Base-by-base conservation (phyloP, 2,113 vertebrate species). In the Albula glossodonta region DNA sequence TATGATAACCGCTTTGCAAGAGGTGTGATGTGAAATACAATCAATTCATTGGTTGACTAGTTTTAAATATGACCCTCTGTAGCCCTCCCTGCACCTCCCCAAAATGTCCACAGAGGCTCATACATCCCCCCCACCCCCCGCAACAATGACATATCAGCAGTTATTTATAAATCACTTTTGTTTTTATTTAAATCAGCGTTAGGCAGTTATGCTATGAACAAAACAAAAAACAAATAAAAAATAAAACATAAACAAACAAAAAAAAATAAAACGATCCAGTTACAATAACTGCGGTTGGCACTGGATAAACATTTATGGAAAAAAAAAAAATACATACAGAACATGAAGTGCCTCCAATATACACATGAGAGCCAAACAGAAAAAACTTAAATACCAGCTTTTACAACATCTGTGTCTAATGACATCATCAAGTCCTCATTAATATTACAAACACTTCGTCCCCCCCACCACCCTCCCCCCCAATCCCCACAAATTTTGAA, bases 181-280 rank as follows among this genome's bases (percentile, higher is more conserved):
- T 92, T 95, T 41, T 94, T 94, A 94, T 94, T 95, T 93, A 93
- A 95, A 95, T 91, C 94, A 95, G 94, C 92, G 94, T 90, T 92
- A 93, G 90, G 94, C 91, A 94, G 83, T 91, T 90, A 89, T 57
- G 86, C 85, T 83, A 90, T 89, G 88, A 94, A 92, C 86, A 87
- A 87, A 90, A 88, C 22, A 22, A 83, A 48, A 88, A 89, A 83
- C 81, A 78, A 82, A 31, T 77, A 78, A 84, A 13, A 79, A 82
- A 70, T 50, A 63, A 80, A 70, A 85, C 83, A 88, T 82, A 79
- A 86, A 87, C 84, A 85, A 88, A 88, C 83, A 74, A 91, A 85
- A 86, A 90, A 41, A 91, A 92, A 88, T 87, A 88, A 93, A 91
- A 88, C 91, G 15, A 87, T 90, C 90, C 88, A 93, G 90, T 92